These are phyloP conservation scores for Poeciliopsis prolifica DNA, from an alignment of 2,113 vertebrate species.

Conservation along the genomic window DNA sequence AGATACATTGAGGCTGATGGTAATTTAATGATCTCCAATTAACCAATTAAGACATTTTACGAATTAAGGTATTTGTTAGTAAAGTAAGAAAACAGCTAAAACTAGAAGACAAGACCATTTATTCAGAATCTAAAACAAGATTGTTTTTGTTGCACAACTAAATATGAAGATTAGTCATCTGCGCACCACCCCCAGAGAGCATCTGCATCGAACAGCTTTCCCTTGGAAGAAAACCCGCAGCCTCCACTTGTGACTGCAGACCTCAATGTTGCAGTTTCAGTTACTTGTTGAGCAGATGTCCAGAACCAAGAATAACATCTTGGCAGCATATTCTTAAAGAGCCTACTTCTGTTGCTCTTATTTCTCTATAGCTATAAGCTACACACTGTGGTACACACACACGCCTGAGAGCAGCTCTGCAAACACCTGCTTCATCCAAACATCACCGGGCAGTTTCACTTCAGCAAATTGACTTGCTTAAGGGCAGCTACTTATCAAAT, in stretches of 20 bases:
- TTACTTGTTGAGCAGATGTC: conserved; percentile 44
- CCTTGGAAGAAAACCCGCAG: conserved; percentile 23
- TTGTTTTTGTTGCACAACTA: conserved; percentile 26
- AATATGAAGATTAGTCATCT: conserved; percentile 47
- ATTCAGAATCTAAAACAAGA: conserved; percentile 17
- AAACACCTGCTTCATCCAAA: conserved; percentile 40
- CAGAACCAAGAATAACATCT: conserved; percentile 25
- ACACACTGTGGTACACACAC: conserved; percentile 28
- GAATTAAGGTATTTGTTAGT: background rate
- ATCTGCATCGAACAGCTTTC: conserved; percentile 50
- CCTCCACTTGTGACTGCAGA: conserved; percentile 36
- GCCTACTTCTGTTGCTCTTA: conserved; percentile 15
- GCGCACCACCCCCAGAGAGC: conserved; percentile 23
- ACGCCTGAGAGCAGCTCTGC: conserved; percentile 36
- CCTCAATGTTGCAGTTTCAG: conserved; percentile 34
- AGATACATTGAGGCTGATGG: background rate
- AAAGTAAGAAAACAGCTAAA: background rate
- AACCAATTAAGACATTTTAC: background rate
- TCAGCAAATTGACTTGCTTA: conserved; percentile 47
- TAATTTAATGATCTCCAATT: background rate
- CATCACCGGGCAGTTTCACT: conserved; percentile 41
- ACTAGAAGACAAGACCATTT: conserved; percentile 12
- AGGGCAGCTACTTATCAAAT: conserved; percentile 36
- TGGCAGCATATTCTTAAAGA: conserved; percentile 43
- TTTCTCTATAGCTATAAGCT: conserved; percentile 33